Percentiles rank a stretch among this genome's conserved stretches.
Conservation (phyloP, 2,888 invertebrate species). For the Megalurothrips usitatus region DNA sequence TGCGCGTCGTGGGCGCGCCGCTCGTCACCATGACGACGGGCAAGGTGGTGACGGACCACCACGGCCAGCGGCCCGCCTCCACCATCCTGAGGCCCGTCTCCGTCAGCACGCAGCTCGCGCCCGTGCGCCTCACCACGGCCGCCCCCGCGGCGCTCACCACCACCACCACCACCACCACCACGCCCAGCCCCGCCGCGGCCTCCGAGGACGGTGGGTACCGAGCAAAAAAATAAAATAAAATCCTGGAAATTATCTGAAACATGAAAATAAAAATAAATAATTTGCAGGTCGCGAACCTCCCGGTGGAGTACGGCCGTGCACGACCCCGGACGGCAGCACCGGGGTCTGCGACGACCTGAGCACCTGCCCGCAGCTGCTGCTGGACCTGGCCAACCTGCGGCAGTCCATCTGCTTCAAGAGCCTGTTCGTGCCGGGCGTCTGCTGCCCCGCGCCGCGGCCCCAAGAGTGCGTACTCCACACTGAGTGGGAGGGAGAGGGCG, state of each 20-base stretch:
- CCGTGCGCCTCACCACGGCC: slow-evolving; percentile 43
- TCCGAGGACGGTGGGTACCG: slow-evolving; percentile 49
- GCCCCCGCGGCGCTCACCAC: slow-evolving; percentile 41
- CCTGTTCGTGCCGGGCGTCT: slow-evolving; percentile 86
- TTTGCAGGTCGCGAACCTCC: slow-evolving; percentile 27
- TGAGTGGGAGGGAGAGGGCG: too few species aligned
- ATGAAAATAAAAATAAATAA: too few species aligned
- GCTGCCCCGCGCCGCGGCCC: slow-evolving; percentile 64
- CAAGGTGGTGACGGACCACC: slow-evolving; percentile 40
- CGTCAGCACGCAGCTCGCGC: slow-evolving; percentile 7
- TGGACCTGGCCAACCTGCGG: slow-evolving; percentile 74
- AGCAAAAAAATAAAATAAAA: too few species aligned
- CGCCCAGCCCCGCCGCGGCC: slow-evolving; percentile 32
- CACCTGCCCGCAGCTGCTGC: slow-evolving; percentile 76
- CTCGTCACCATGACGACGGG: slow-evolving; percentile 43
- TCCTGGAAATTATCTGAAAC: too few species aligned
- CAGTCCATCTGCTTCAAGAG: slow-evolving; percentile 89
- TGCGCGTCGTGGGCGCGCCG: slow-evolving; percentile 48
- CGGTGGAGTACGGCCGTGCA: slow-evolving; percentile 60
- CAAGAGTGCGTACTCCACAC: slow-evolving; percentile 38
- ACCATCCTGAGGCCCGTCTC: slow-evolving; percentile 17
- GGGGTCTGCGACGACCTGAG: slow-evolving; percentile 85
- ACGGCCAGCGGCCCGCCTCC: slow-evolving; percentile 20
- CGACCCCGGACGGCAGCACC: slow-evolving; percentile 71
- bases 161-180: not conserved